Conservation (phyloP, 2,797 vertebrate species). For the Rhabdomys pumilio region DNA sequence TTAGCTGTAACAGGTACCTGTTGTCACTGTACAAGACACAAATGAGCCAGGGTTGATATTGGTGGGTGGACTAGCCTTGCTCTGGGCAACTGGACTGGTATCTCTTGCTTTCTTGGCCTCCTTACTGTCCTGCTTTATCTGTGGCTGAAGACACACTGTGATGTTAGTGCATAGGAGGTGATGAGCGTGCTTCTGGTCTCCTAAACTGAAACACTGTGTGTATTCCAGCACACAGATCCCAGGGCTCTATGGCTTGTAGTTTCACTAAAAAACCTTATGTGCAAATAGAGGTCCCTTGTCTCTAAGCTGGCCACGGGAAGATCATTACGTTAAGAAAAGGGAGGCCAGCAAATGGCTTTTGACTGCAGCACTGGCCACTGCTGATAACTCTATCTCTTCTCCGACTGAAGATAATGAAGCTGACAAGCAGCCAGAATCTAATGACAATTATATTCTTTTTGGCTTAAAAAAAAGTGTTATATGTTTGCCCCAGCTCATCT, state of each 20-base stretch:
- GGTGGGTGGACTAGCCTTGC: background rate
- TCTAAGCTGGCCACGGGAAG: background rate
- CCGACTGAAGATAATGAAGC: background rate
- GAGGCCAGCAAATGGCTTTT: background rate
- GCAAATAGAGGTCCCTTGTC: background rate
- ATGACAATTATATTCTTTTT: background rate
- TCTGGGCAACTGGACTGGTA: too few species aligned
- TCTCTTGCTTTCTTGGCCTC: background rate
- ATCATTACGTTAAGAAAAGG: background rate
- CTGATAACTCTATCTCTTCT: background rate
- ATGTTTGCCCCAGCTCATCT: background rate
- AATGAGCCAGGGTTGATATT: background rate
- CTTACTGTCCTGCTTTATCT: background rate
- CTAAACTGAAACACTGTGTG: too few species aligned
- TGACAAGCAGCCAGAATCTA: background rate
- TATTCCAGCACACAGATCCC: background rate
- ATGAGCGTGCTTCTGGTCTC: too few species aligned
- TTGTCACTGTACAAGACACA: background rate
- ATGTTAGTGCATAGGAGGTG: too few species aligned
- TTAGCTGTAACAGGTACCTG: background rate
- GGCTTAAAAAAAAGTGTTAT: background rate
- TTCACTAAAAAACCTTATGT: background rate
- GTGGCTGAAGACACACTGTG: too few species aligned
- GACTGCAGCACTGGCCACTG: background rate
- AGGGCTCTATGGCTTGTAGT: rapidly evolving